phyloP scores from a whole-genome alignment of 1,140 invertebrate species.

The Gryon sp. region DNA sequence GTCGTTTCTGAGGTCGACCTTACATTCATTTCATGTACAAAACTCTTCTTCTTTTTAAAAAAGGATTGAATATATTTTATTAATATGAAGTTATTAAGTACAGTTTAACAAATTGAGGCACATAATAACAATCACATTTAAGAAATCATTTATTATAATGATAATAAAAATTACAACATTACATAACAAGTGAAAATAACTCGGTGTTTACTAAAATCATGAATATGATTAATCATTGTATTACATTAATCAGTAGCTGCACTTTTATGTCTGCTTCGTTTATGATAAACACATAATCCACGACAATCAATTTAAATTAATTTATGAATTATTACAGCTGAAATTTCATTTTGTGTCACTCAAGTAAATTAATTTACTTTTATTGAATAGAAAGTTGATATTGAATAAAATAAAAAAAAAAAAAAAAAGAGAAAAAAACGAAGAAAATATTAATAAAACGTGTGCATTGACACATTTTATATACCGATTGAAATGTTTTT shows the following conservation, averaged over 20 bases:
- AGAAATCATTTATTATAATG: too few species aligned
- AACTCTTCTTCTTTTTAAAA: too few species aligned
- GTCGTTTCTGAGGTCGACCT: neutral
- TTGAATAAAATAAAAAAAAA: too few species aligned
- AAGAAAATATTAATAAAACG: too few species aligned
- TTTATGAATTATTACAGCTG: conserved; percentile 6
- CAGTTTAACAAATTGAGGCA: too few species aligned
- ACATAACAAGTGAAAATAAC: conserved; percentile 13
- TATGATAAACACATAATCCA: conserved; percentile 3
- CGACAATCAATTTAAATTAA: conserved; percentile 14
- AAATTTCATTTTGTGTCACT: neutral
- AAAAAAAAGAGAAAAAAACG: too few species aligned
- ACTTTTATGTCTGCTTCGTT: neutral
- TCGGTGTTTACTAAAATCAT: conserved; percentile 10
- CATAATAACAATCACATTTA: too few species aligned
- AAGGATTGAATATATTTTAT: conserved; percentile 4
- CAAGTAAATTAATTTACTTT: neutral
- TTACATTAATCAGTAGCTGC: conserved; percentile 7
- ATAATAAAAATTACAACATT: conserved; percentile 1
- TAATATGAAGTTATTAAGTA: conserved; percentile 6
- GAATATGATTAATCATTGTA: conserved; percentile 7
- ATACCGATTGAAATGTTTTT: too few species aligned
- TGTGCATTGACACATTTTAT: too few species aligned
- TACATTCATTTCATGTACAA: too few species aligned
- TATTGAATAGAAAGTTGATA: neutral